Conservation (phyloP, 2,797 vertebrate species). For the Sebastes paucispinis region DNA sequence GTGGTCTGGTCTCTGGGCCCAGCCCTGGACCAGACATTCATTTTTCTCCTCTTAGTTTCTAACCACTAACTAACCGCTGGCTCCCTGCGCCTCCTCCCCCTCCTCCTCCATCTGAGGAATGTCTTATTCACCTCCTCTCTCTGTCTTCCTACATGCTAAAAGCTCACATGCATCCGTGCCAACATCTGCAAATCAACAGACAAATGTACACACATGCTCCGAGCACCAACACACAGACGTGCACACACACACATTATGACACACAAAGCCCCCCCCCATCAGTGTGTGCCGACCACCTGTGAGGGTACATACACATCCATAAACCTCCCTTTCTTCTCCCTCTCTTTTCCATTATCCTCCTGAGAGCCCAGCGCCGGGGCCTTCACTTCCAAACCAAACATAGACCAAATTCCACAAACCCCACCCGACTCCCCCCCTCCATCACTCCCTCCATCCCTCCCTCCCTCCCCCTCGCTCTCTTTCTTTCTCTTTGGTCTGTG, state of each 20-base stretch:
- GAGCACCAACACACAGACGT: neutral
- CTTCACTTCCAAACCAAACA: slow-evolving; percentile 84
- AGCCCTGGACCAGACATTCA: slow-evolving; percentile 76
- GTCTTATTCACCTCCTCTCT: slow-evolving; percentile 74
- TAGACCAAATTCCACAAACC: slow-evolving; percentile 79
- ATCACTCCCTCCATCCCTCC: neutral
- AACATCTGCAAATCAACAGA: slow-evolving; percentile 62
- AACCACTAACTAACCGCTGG: slow-evolving; percentile 80
- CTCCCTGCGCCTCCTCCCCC: slow-evolving; percentile 48
- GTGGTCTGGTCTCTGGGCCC: slow-evolving; percentile 65
- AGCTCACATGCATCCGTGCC: slow-evolving; percentile 40
- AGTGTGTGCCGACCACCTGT: slow-evolving; percentile 67
- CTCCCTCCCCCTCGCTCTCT: slow-evolving; percentile 3
- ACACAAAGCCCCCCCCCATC: neutral
- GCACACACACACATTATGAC: slow-evolving; percentile 6
- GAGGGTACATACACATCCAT: slow-evolving; percentile 63
- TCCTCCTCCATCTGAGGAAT: slow-evolving; percentile 64
- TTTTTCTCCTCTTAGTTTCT: slow-evolving; percentile 82
- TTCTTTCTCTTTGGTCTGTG: slow-evolving; percentile 33
- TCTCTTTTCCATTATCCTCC: slow-evolving; percentile 76
- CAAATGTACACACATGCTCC: slow-evolving; percentile 30
- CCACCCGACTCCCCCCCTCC: slow-evolving; percentile 9
- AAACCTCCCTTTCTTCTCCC: slow-evolving; percentile 70
- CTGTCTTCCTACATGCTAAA: slow-evolving; percentile 37
- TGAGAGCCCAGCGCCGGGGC: slow-evolving; percentile 71